Evolutionary conservation across 2,888 invertebrate species (phyloP).

Genomic region (Folsomia candida): DNA sequence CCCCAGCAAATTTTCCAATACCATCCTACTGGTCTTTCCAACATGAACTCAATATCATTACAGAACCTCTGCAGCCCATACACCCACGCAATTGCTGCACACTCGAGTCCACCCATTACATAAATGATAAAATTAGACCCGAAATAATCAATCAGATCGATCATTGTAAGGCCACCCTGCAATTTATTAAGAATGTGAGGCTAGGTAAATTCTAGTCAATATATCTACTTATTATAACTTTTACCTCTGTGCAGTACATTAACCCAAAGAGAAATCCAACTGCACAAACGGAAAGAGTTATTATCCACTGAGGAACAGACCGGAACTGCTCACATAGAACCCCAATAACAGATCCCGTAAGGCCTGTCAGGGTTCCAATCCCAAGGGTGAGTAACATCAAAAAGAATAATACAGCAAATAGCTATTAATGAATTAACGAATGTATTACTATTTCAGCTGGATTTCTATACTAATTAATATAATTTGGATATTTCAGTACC

Average conservation of each 20-base stretch:
- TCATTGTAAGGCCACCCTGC: slow-evolving; percentile 64
- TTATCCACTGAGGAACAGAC: slow-evolving; percentile 60
- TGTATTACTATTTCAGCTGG: too few relatives aligned
- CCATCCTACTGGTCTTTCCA: slow-evolving; percentile 58
- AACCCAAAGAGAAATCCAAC: slow-evolving; percentile 66
- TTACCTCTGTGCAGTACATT: slow-evolving; percentile 68
- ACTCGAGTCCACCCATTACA: slow-evolving; percentile 61
- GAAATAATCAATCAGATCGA: slow-evolving; percentile 63
- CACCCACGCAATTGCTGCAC: slow-evolving; percentile 60
- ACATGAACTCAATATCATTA: slow-evolving; percentile 52
- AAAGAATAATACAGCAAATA: slow-evolving; percentile 78
- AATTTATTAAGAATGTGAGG: slow-evolving; percentile 29
- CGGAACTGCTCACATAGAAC: slow-evolving; percentile 69
- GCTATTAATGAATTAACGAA: slow-evolving; percentile 63
- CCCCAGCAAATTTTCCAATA: slow-evolving; percentile 83
- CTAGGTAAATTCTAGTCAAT: background rate
- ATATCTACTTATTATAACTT: too few relatives aligned
- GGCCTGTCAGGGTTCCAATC: slow-evolving; percentile 70
- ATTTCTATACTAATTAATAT: too few relatives aligned
- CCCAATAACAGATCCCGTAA: slow-evolving; percentile 67
- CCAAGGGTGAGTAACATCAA: slow-evolving; percentile 78
- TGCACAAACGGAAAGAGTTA: slow-evolving; percentile 61
- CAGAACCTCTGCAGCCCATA: slow-evolving; percentile 57
- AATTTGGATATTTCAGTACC: too few relatives aligned
- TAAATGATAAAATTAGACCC: slow-evolving; percentile 65